Conservation (phyloP, 1,140 invertebrate species). For the Vanessa tameamea region DNA sequence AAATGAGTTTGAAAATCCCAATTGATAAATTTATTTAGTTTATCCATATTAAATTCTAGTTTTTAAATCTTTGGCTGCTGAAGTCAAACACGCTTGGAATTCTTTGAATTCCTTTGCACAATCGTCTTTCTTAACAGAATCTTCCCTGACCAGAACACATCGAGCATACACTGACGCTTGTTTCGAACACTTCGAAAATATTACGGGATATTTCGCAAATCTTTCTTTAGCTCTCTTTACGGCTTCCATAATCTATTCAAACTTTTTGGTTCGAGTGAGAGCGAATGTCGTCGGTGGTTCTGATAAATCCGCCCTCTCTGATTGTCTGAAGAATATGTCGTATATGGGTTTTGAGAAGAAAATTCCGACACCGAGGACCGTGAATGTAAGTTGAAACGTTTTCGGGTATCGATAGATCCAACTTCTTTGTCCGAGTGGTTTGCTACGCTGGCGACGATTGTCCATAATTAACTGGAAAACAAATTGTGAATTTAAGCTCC, state of each 20-base stretch:
- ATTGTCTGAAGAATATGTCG: conserved; percentile 81
- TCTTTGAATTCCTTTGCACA: conserved; percentile 88
- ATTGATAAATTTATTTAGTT: conserved; percentile 56
- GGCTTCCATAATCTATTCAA: conserved; percentile 85
- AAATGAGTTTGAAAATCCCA: conserved; percentile 81
- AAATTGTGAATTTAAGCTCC: not conserved
- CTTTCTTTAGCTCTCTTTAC: conserved; percentile 87
- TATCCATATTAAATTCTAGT: conserved; percentile 82
- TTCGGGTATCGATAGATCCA: conserved; percentile 72
- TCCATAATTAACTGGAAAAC: conserved; percentile 59
- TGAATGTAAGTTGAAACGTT: conserved; percentile 77
- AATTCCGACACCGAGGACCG: conserved; percentile 75
- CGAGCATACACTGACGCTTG: conserved; percentile 86
- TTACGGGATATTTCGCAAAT: conserved; percentile 86
- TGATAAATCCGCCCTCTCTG: conserved; percentile 46
- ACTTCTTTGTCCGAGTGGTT: conserved; percentile 67
- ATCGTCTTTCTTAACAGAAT: conserved; percentile 85
- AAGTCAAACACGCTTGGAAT: conserved; percentile 86
- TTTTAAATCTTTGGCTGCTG: conserved; percentile 84
- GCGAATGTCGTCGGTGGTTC: conserved; percentile 73
- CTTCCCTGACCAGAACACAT: conserved; percentile 87
- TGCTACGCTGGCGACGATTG: conserved; percentile 45
- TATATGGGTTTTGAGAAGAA: conserved; percentile 87
- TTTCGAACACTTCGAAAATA: conserved; percentile 86
- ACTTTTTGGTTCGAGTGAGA: conserved; percentile 30